Percentiles rank a stretch among this genome's conserved stretches.
Evolutionary conservation across 2,888 invertebrate species (phyloP).

Genomic region (Drosophila paramelanica): DNA sequence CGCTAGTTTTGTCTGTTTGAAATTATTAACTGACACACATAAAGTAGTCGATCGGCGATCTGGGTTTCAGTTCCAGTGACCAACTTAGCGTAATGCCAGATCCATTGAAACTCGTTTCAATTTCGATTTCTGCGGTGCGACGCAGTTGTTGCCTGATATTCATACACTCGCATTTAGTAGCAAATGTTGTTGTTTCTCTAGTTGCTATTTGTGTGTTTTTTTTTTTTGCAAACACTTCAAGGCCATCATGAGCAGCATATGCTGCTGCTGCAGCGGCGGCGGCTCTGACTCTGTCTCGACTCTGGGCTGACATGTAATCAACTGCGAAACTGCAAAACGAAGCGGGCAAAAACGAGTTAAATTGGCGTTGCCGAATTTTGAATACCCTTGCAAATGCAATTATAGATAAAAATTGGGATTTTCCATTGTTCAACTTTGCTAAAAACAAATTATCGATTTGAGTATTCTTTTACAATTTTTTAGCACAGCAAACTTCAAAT

Average conservation of each 20-base stretch:
- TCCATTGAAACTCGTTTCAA: conserved; percentile 64
- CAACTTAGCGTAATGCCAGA: conserved; percentile 55
- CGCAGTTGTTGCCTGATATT: conserved; percentile 54
- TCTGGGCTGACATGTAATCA: conserved; percentile 67
- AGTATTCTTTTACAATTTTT: too few species aligned
- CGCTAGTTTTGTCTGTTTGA: not conserved
- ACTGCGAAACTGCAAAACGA: conserved; percentile 58
- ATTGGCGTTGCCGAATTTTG: not conserved
- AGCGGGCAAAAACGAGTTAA: not conserved
- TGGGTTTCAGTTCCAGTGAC: conserved; percentile 58
- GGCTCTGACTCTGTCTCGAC: conserved; percentile 48
- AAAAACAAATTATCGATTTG: too few species aligned
- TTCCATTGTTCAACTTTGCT: too few species aligned
- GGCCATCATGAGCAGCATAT: conserved; percentile 77
- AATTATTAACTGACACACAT: conserved; percentile 1
- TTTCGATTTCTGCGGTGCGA: conserved; percentile 55
- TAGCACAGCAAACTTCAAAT: too few species aligned
- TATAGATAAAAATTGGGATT: too few species aligned
- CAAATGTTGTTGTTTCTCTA: conserved; percentile 14
- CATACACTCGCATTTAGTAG: conserved; percentile 43
- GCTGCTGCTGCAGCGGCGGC: conserved; percentile 42
- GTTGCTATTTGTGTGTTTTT: conserved; percentile 15
- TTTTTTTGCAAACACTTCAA: conserved; percentile 56
- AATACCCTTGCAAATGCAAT: conserved; percentile 5
- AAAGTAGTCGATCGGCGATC: conserved; percentile 5